Evolutionary conservation across 2,113 vertebrate genomes (phyloP).

Genomic region (Phalacrocorax brasilianus): DNA sequence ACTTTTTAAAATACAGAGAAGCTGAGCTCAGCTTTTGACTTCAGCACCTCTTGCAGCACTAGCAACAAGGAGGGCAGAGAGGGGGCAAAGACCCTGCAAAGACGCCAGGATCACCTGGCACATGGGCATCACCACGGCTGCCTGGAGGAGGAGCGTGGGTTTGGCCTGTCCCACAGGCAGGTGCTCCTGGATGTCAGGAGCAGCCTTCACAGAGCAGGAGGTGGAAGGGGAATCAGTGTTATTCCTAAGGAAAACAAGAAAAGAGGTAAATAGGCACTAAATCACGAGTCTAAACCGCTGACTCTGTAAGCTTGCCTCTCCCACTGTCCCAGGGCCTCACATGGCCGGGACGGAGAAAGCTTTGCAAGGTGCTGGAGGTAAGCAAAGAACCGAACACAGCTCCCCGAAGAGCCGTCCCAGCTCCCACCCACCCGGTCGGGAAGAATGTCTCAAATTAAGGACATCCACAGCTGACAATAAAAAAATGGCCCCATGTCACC

Average conservation of each 20-base stretch:
- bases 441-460: background rate
- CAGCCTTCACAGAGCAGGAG: background rate
- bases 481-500: background rate
- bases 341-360: rapidly evolving
- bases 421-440: background rate
- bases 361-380: background rate
- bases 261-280: background rate
- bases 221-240: background rate
- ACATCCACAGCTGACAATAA: background rate
- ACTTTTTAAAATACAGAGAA: background rate
- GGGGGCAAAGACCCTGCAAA: background rate
- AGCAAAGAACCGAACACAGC: background rate
- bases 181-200: background rate
- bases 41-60: background rate
- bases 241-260: background rate
- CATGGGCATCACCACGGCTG: background rate
- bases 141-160: background rate
- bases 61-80: background rate
- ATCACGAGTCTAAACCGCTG: background rate
- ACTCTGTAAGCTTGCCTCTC: background rate
- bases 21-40: background rate
- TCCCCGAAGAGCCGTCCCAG: background rate
- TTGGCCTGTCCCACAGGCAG: background rate
- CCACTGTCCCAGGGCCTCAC: background rate
- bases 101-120: background rate